Percentiles rank a stretch among this genome's conserved stretches.
Conservation (phyloP, 2,797 vertebrate genomes). For the Cirrhinus mrigala region DNA sequence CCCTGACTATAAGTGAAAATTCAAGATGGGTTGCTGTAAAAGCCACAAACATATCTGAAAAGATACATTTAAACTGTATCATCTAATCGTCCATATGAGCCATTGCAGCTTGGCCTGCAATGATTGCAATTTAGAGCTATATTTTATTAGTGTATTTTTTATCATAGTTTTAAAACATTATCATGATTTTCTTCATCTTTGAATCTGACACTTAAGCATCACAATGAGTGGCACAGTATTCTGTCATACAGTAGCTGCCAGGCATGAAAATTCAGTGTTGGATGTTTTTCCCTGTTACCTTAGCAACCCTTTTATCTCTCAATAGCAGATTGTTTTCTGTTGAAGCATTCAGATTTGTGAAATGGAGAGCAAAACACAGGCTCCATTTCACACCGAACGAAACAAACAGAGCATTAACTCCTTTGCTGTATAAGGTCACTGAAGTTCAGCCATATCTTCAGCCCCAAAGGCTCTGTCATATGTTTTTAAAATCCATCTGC, state of each 20-base stretch:
- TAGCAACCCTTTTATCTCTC: conserved; percentile 69
- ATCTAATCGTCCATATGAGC: neutral
- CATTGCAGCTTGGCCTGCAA: neutral
- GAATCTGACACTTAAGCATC: neutral
- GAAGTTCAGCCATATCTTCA: conserved; percentile 21
- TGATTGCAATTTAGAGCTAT: neutral
- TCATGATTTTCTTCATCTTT: neutral
- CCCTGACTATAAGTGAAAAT: neutral
- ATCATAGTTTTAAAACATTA: neutral
- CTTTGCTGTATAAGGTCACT: neutral
- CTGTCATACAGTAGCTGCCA: conserved; percentile 43
- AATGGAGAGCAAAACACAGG: conserved; percentile 41
- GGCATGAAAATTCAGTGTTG: conserved; percentile 53
- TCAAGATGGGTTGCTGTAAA: neutral
- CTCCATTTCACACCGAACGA: conserved; percentile 24
- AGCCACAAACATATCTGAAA: neutral
- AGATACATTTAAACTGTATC: neutral
- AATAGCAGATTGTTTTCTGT: conserved; percentile 62
- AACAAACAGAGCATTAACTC: conserved; percentile 26
- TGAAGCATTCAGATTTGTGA: conserved; percentile 63
- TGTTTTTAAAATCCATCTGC: neutral
- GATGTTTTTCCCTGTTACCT: conserved; percentile 64
- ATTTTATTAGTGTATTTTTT: neutral
- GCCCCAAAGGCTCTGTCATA: neutral
- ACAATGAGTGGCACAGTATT: conserved; percentile 17